A percentile compares a stretch with the other conserved stretches of the same genome.
These are phyloP conservation scores for Rhamnusium bicolor DNA, from an alignment of 2,888 invertebrate genomes.

Conservation along the genomic window DNA sequence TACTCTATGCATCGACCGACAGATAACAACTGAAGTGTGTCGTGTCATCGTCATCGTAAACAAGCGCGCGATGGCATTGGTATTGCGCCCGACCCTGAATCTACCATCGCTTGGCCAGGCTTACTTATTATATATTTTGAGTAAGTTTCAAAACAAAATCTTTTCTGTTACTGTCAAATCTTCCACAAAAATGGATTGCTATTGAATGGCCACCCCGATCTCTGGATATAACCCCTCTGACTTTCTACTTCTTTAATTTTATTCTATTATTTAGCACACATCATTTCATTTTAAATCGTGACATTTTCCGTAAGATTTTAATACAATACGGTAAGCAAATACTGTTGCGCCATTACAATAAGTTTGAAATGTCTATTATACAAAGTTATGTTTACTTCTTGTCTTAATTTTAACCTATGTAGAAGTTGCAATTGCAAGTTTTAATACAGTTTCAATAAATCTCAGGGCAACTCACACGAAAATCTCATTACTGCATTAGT, in stretches of 20 bases:
- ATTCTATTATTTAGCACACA: background rate
- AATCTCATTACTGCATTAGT: conserved; percentile 34
- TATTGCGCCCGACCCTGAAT: no score
- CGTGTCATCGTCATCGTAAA: no score
- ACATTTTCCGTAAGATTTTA: background rate
- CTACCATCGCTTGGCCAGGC: no score
- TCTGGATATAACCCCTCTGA: no score
- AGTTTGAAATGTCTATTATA: background rate
- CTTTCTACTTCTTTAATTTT: background rate
- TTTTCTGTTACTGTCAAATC: no score
- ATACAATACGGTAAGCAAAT: background rate
- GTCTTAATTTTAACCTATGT: conserved; percentile 1
- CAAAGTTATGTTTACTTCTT: conserved; percentile 1
- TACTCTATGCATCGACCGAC: no score
- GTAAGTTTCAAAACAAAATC: no score
- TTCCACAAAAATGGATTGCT: no score
- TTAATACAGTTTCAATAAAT: conserved; percentile 24
- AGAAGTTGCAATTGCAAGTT: background rate
- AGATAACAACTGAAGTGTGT: no score
- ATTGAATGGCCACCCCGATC: no score
- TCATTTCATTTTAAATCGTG: background rate
- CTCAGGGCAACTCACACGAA: conserved; percentile 11
- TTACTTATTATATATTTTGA: no score
- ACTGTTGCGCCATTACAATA: background rate
- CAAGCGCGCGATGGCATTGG: no score